Evolutionary conservation across 2,797 vertebrate species (phyloP).

Genomic region (Heterohyrax brucei): DNA sequence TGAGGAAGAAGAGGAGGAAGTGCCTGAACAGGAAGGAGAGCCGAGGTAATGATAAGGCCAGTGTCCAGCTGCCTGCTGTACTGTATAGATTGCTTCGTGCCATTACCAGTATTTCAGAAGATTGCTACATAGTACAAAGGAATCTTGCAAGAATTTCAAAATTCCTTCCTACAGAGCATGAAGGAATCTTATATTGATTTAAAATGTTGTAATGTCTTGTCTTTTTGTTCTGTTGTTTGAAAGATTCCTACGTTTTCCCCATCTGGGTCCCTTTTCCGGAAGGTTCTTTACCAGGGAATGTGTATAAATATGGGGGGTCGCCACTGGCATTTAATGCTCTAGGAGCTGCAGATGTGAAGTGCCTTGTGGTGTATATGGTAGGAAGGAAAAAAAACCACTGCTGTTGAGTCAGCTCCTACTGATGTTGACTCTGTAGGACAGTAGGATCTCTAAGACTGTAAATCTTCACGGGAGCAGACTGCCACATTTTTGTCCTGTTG

Average conservation of each 20-base stretch:
- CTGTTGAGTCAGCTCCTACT: no score
- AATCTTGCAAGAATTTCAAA: neutral
- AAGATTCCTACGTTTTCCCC: neutral
- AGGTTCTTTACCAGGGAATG: neutral
- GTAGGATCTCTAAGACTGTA: no score
- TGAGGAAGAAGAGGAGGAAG: slow-evolving; percentile 99
- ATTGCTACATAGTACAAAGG: neutral
- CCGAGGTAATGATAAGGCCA: slow-evolving; percentile 93
- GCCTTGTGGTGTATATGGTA: no score
- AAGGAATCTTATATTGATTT: neutral
- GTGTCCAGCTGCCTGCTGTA: neutral
- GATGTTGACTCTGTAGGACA: no score
- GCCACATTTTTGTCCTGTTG: no score
- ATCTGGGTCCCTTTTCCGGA: neutral
- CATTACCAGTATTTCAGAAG: neutral
- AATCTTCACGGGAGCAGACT: no score
- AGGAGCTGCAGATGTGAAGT: neutral
- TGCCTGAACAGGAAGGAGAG: slow-evolving; percentile 98
- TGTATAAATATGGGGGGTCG: neutral
- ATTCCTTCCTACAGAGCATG: neutral
- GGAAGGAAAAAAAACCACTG: no score
- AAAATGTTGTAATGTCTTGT: neutral
- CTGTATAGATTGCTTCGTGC: no score
- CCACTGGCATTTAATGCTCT: neutral
- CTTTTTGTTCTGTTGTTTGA: neutral